phyloP scores from a whole-genome alignment of 2,888 invertebrate genomes.

The Noctua janthina region DNA sequence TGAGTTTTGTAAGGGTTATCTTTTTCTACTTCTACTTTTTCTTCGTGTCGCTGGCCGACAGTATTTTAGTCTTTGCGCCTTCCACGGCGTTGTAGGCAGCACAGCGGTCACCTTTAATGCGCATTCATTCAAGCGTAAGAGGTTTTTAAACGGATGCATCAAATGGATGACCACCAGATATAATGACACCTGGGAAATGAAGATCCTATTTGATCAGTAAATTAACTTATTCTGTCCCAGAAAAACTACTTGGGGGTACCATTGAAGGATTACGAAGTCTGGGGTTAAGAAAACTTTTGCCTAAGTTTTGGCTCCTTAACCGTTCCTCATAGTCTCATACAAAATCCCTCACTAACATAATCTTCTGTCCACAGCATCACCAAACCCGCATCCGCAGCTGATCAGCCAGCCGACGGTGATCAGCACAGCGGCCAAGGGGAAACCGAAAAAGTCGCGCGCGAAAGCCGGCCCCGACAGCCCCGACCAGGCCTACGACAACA shows the following conservation, averaged over 20 bases:
- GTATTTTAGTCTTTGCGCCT: background rate
- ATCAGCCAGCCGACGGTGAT: constrained; percentile 96
- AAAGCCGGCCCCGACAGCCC: constrained; percentile 92
- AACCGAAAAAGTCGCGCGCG: constrained; percentile 94
- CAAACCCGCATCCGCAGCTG: constrained; percentile 94
- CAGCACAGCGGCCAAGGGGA: constrained; percentile 91
- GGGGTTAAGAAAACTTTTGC: background rate
- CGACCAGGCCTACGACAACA: constrained; percentile 90
- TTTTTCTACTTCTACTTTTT: background rate
- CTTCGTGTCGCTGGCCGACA: background rate
- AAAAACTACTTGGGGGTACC: background rate
- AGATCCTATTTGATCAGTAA: background rate
- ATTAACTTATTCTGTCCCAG: background rate
- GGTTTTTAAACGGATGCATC: background rate
- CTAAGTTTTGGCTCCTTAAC: background rate
- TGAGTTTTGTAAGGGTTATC: constrained; percentile 68
- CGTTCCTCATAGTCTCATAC: too few relatives aligned
- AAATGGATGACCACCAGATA: background rate
- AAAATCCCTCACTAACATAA: background rate
- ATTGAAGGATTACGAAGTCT: background rate
- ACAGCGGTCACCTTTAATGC: background rate
- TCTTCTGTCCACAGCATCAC: constrained; percentile 89
- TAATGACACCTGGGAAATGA: background rate
- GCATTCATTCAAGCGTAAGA: background rate
- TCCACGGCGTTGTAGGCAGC: background rate